Conservation (phyloP, 1,140 invertebrate species). For the Stegodyphus mimosarum region DNA sequence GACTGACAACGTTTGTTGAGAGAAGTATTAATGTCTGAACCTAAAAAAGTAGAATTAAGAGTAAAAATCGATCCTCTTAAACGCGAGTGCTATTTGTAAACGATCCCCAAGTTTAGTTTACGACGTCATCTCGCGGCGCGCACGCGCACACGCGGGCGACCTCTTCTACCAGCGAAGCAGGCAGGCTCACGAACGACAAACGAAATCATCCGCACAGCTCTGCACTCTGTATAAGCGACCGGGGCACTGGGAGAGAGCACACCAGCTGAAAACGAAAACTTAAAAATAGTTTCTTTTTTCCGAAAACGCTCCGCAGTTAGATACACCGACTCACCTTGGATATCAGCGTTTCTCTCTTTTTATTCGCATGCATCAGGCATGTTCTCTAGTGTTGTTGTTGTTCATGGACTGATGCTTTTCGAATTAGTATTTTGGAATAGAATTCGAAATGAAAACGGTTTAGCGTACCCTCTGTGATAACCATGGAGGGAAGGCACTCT, state of each 20-base stretch:
- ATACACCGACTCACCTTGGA: no score
- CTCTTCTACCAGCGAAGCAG: constrained; percentile 8
- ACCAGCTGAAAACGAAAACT: neutral
- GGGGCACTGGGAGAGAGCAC: neutral
- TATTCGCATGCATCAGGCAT: neutral
- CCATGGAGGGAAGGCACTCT: neutral
- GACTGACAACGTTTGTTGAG: no score
- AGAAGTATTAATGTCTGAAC: no score
- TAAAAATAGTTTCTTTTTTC: neutral
- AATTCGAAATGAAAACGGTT: constrained; percentile 8
- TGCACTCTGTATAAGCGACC: no score
- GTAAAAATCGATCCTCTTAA: no score
- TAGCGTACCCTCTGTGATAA: neutral
- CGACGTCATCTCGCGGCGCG: constrained; percentile 24
- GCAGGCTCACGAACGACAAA: neutral
- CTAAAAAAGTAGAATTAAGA: no score
- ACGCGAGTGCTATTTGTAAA: neutral
- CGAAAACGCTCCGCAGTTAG: no score
- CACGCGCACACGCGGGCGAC: constrained; percentile 17
- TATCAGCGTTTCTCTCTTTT: neutral
- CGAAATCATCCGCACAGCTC: neutral
- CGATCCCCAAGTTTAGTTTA: neutral
- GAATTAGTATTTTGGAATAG: constrained; percentile 16
- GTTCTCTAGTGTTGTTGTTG: constrained; percentile 5
- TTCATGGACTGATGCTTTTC: neutral